Percentiles rank a stretch among this genome's conserved stretches.
phyloP scores from a whole-genome alignment of 2,113 vertebrate species.

The Aptenodytes patagonicus region DNA sequence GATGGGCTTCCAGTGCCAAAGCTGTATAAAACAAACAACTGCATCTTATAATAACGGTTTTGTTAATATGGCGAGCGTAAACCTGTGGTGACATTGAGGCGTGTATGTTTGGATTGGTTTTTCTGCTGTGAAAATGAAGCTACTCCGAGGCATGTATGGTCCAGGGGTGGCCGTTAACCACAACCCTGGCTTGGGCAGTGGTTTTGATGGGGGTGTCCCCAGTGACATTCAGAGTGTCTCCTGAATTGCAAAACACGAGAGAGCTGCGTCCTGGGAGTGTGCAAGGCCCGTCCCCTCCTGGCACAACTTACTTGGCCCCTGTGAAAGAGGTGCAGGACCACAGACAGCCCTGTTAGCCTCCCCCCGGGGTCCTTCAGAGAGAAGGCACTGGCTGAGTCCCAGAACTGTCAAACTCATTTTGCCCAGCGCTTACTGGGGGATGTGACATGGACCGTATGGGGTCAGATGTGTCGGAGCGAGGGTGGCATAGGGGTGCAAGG shows the following conservation, averaged over 20 bases:
- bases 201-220: not conserved
- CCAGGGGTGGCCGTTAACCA: not conserved
- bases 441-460: too few species aligned
- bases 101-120: not conserved
- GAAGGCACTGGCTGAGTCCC: not conserved
- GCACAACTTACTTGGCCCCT: accelerated
- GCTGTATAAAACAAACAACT: not conserved
- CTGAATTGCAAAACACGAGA: not conserved
- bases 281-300: not conserved
- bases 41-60: not conserved
- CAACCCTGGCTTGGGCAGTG: not conserved
- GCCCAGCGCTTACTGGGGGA: not conserved
- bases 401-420: not conserved
- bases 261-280: accelerated
- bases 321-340: not conserved
- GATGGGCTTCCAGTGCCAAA: not conserved
- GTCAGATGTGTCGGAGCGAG: accelerated
- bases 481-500: not conserved
- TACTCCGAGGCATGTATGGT: not conserved
- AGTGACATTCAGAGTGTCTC: not conserved
- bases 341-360: accelerated
- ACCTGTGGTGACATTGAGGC: not conserved
- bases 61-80: not conserved
- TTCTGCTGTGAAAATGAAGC: not conserved
- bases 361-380: not conserved